Conservation (phyloP, 2,888 invertebrate genomes). For the Cerastis rubricosa region DNA sequence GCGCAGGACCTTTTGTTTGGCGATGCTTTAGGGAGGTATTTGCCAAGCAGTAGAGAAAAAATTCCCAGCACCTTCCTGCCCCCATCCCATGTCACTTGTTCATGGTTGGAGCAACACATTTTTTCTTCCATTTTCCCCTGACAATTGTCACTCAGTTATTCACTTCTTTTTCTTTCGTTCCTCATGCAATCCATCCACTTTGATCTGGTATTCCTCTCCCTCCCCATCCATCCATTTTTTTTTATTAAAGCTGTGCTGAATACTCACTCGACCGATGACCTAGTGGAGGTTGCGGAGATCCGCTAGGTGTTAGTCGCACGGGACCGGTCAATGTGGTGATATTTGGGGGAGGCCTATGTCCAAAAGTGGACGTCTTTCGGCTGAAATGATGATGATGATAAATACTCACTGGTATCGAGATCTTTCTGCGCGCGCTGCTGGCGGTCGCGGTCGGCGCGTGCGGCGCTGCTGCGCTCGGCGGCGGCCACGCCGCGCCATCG, state of each 20-base stretch:
- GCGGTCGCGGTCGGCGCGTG: conserved; percentile 86
- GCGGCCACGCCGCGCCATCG: conserved; percentile 88
- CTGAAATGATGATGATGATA: too few relatives aligned
- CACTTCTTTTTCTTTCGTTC: background rate
- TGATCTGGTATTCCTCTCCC: background rate
- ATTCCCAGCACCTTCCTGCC: background rate
- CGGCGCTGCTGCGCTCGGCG: conserved; percentile 85
- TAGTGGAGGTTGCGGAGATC: too few relatives aligned
- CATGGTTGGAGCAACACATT: background rate
- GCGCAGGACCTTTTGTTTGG: background rate
- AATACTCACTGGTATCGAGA: conserved; percentile 84
- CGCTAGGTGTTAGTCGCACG: too few relatives aligned
- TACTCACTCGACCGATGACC: conserved; percentile 75
- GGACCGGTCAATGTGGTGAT: too few relatives aligned
- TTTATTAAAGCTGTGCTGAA: background rate
- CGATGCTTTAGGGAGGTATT: background rate
- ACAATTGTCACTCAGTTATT: background rate
- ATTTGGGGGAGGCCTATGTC: too few relatives aligned
- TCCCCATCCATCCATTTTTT: too few relatives aligned
- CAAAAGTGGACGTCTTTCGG: too few relatives aligned
- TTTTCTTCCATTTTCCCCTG: background rate
- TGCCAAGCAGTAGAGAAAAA: background rate
- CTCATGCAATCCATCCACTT: background rate
- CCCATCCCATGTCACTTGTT: background rate
- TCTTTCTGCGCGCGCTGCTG: conserved; percentile 88